Conservation (phyloP, 2,797 vertebrate genomes). For the Cephalopachus bancanus region DNA sequence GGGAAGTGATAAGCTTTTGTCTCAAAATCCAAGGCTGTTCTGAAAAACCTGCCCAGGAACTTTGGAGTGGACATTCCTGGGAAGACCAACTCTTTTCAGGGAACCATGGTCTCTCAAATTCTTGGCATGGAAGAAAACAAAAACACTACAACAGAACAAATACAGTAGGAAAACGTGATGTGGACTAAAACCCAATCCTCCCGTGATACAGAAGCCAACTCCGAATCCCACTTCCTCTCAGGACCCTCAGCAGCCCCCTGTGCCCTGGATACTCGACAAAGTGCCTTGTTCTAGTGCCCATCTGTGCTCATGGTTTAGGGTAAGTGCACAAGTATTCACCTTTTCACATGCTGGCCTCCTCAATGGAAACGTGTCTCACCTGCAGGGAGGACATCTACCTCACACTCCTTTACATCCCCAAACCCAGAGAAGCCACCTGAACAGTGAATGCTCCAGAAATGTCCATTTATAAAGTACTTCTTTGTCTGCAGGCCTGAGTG, state of each 20-base stretch:
- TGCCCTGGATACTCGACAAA: rapidly evolving
- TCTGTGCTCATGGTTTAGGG: rapidly evolving
- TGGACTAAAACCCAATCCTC: background rate
- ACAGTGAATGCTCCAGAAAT: background rate
- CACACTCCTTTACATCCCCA: background rate
- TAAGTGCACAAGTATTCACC: background rate
- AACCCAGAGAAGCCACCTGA: background rate
- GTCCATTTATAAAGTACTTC: background rate
- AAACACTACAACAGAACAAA: background rate
- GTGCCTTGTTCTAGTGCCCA: background rate
- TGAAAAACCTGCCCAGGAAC: background rate
- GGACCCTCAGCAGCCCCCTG: background rate
- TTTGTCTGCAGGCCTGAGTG: background rate
- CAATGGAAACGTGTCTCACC: background rate
- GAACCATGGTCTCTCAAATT: conserved; percentile 1
- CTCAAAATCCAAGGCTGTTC: background rate
- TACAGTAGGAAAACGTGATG: background rate
- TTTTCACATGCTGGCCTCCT: background rate
- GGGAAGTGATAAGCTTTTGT: background rate
- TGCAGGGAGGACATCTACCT: background rate
- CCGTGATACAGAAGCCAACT: background rate
- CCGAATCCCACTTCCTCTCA: background rate
- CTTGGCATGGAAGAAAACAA: background rate
- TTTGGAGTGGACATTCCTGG: background rate
- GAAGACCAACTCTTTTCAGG: background rate